Percentiles rank a stretch among this genome's conserved stretches.
Conservation (phyloP, 2,888 invertebrate species). For the Polia nebulosa region DNA sequence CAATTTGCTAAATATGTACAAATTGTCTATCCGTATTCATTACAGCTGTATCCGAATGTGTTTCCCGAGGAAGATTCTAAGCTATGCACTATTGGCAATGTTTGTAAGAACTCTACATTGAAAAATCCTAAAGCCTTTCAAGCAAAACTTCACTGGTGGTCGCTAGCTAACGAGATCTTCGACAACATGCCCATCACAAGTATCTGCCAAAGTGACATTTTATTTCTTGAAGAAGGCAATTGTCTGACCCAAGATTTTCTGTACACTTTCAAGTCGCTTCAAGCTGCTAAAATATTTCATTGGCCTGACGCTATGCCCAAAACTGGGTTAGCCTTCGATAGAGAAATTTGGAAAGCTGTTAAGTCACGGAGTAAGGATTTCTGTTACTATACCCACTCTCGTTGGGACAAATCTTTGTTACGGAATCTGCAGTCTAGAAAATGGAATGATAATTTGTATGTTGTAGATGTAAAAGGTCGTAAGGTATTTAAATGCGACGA, state of each 20-base stretch:
- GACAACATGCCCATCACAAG: constrained; percentile 62
- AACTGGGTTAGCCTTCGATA: constrained; percentile 72
- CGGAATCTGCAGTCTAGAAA: constrained; percentile 16
- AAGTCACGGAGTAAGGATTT: constrained; percentile 65
- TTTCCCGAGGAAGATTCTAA: constrained; percentile 71
- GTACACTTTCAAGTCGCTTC: constrained; percentile 62
- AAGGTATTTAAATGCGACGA: constrained; percentile 41
- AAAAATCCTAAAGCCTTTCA: constrained; percentile 65
- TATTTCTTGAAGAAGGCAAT: constrained; percentile 69
- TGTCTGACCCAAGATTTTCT: constrained; percentile 72
- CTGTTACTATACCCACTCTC: constrained; percentile 71
- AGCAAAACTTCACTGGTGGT: constrained; percentile 77
- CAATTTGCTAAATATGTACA: constrained; percentile 53
- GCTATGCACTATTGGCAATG: constrained; percentile 65
- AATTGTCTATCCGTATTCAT: constrained; percentile 69
- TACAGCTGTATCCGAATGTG: constrained; percentile 69
- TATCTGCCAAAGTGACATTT: constrained; percentile 59
- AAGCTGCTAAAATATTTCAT: constrained; percentile 34
- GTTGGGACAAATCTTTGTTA: constrained; percentile 66
- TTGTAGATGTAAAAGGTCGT: constrained; percentile 20
- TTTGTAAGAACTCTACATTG: constrained; percentile 60
- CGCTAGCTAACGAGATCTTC: constrained; percentile 73
- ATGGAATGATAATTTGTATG: neutral
- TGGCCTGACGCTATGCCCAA: constrained; percentile 63
- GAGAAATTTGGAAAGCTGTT: constrained; percentile 69